phyloP scores from a whole-genome alignment of 2,888 invertebrate genomes.

The Athalia circularis region DNA sequence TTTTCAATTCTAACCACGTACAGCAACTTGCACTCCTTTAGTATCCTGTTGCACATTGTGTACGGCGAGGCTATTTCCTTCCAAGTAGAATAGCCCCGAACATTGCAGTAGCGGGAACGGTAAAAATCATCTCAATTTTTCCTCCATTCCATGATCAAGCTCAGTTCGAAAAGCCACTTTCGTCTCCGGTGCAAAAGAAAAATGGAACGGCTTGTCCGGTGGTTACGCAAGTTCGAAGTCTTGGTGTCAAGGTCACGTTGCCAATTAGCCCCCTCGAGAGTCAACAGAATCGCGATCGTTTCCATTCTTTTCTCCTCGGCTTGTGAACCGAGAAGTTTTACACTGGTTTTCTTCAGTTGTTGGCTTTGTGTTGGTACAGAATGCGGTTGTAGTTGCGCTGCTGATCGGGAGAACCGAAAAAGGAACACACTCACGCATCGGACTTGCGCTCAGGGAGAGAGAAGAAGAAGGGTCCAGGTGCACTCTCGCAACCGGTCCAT shows the following conservation, averaged over 20 bases:
- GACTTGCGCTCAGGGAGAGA: slow-evolving; percentile 2
- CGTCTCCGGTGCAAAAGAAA: not conserved
- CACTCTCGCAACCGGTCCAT: slow-evolving; percentile 52
- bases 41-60: not conserved
- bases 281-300: not conserved
- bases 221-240: not conserved
- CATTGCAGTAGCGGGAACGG: not conserved
- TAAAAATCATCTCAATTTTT: not conserved
- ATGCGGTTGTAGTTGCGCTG: too few relatives aligned
- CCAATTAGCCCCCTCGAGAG: slow-evolving; percentile 23
- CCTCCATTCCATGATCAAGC: too few relatives aligned
- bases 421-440: not conserved
- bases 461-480: slow-evolving; percentile 33
- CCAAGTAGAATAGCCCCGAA: not conserved
- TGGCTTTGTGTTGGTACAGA: too few relatives aligned
- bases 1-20: slow-evolving; percentile 43
- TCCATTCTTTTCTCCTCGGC: not conserved
- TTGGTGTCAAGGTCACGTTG: slow-evolving; percentile 35
- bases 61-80: too few relatives aligned
- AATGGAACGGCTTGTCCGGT: not conserved
- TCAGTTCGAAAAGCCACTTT: too few relatives aligned
- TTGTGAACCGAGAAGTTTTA: too few relatives aligned
- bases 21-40: slow-evolving; percentile 3
- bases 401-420: not conserved
- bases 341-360: too few relatives aligned